These are phyloP conservation scores for Acleris literana DNA, from an alignment of 2,888 invertebrate genomes.

Conservation along the genomic window DNA sequence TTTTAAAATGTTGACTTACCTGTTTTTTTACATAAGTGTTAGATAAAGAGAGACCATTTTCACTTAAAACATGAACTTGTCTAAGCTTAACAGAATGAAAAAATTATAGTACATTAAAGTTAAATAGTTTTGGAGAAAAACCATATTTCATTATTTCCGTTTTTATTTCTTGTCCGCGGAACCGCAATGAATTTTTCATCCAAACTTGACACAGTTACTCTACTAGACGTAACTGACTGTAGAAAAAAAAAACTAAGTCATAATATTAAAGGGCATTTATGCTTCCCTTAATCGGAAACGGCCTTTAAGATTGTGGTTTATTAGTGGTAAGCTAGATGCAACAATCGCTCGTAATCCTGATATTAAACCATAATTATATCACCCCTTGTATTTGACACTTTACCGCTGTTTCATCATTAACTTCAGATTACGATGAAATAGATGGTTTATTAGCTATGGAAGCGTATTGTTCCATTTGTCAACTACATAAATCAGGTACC, in stretches of 20 bases:
- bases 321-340: no score
- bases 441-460: no score
- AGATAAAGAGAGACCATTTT: background rate
- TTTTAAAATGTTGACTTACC: background rate
- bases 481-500: no score
- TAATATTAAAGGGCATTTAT: background rate
- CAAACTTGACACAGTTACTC: background rate
- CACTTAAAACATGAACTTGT: slow-evolving; percentile 1
- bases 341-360: no score
- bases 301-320: no score
- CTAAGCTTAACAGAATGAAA: background rate
- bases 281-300: no score
- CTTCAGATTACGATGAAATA: no score
- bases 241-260: background rate
- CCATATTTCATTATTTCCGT: background rate
- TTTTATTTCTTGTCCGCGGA: slow-evolving; percentile 2
- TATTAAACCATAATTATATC: no score
- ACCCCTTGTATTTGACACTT: no score
- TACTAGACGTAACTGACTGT: slow-evolving; percentile 11
- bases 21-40: slow-evolving; percentile 11
- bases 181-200: background rate
- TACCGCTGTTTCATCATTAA: no score
- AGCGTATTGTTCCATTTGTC: no score
- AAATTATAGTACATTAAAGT: background rate
- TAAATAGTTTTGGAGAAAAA: slow-evolving; percentile 6